Base-by-base conservation (phyloP, 2,113 vertebrate genomes). In the Oncorhynchus mykiss region DNA sequence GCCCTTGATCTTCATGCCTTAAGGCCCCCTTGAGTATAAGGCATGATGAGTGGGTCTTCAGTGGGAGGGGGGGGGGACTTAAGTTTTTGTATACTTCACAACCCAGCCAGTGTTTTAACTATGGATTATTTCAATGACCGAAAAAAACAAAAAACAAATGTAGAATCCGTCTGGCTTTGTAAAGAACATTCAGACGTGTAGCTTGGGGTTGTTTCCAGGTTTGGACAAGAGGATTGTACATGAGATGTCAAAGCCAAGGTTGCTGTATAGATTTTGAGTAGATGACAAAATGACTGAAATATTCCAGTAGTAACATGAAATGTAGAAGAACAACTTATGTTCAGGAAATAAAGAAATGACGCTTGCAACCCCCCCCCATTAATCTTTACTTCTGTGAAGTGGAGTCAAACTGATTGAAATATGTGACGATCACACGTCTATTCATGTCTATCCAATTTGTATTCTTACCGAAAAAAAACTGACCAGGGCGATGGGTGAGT, bases 371-470 rank as follows among this genome's bases (percentile, higher is more conserved):
- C 25, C 70, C 70, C 71, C 51, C 39, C 2, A 66, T 34, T 49
- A 45, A 59, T 74, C 5, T 62, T 22, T 84, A 76, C 83, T 73
- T 84, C 74, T 87, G 72, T 88, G 74, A 86, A 64, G 57, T 73
- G 69, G 74, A 66, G 70, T 65, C 31, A 70, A 80, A 39, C 59
- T n/a, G 2, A 22, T 24, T 22, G 20, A 62, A 24, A 57, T 57
- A 22, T 62, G 59, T 62, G 14, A 62, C 3, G 59, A 62, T 22
- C 2, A n/a, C 24, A n/a, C n/a, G n/a, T n/a, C n/a, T n/a, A n/a
- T n/a, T 2, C 25, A 62, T 62, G n/a, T 62, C n/a, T 60, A 2
- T 22, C 22, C 59, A n/a, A 5, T 22, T 60, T 22, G 57, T 60
- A 6, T n/a, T 60, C 18, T 22, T 60, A 7, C 2, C 1, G 22